Evolutionary conservation across 2,113 vertebrate species (phyloP).

Genomic region (Solenodon paradoxus): DNA sequence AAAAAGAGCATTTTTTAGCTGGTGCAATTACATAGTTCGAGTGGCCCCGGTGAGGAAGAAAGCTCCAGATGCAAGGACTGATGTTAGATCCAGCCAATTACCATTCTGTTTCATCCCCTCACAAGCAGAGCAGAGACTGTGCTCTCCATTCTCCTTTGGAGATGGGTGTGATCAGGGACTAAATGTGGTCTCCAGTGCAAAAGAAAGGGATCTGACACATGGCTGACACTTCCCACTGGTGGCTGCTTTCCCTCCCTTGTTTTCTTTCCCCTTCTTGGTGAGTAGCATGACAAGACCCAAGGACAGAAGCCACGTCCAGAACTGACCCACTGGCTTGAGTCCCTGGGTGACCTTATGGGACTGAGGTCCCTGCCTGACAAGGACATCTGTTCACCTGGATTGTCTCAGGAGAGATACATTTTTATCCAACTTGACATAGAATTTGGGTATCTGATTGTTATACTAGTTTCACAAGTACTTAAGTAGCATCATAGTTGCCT

Average conservation of each 20-base stretch:
- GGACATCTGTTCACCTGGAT: neutral
- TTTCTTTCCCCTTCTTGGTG: neutral
- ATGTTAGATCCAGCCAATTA: fast-evolving
- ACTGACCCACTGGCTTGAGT: too few species aligned
- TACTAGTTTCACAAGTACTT: neutral
- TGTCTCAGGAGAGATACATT: neutral
- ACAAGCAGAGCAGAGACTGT: neutral
- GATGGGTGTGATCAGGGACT: neutral
- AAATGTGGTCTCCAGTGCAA: neutral
- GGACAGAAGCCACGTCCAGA: too few species aligned
- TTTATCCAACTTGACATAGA: neutral
- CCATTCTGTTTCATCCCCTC: neutral
- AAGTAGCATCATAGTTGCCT: neutral
- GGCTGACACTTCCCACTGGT: neutral
- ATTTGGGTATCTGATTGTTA: neutral
- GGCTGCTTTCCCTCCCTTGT: neutral
- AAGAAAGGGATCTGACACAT: neutral
- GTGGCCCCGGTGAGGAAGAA: neutral
- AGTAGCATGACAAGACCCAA: neutral
- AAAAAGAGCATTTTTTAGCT: neutral
- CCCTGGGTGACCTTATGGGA: too few species aligned
- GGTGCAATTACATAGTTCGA: neutral
- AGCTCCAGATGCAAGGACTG: too few species aligned
- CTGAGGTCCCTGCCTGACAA: neutral
- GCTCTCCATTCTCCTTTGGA: neutral